phyloP scores from a whole-genome alignment of 2,113 vertebrate genomes.

The Poecilia latipinna region DNA sequence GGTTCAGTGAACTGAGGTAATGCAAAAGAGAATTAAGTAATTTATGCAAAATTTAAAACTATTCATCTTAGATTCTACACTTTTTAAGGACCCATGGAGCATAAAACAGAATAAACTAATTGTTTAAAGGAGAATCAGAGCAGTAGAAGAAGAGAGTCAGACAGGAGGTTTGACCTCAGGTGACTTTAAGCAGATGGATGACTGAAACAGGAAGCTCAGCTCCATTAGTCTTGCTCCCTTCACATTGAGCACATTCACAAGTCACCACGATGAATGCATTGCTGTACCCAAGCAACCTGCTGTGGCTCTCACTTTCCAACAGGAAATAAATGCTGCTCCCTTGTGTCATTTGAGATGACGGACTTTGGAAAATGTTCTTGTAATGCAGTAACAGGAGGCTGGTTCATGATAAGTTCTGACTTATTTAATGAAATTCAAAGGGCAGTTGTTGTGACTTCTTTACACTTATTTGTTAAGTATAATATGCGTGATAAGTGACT shows the following conservation, averaged over 20 bases:
- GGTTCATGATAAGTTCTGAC: not conserved
- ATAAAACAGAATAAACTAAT: not conserved
- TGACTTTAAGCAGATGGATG: slow-evolving; percentile 45
- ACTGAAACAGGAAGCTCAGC: slow-evolving; percentile 26
- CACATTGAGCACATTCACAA: not conserved
- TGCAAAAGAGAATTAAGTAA: too few relatives aligned
- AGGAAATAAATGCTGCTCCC: slow-evolving; percentile 29
- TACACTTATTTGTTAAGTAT: too few relatives aligned
- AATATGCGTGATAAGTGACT: too few relatives aligned
- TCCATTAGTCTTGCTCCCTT: not conserved
- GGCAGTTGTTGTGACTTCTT: too few relatives aligned
- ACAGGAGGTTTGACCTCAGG: slow-evolving; percentile 35
- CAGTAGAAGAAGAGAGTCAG: slow-evolving; percentile 6
- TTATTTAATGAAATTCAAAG: not conserved
- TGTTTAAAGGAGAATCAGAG: not conserved
- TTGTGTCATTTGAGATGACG: slow-evolving; percentile 5
- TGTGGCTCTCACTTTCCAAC: slow-evolving; percentile 37
- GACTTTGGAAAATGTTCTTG: slow-evolving; percentile 1
- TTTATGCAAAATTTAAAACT: too few relatives aligned
- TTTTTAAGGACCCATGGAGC: too few relatives aligned
- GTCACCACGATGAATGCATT: not conserved
- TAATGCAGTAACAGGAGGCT: not conserved
- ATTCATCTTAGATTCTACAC: too few relatives aligned
- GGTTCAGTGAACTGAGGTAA: too few relatives aligned
- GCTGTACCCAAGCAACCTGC: not conserved